Evolutionary conservation across 2,797 vertebrate species (phyloP).

Genomic region (Aldrovandia affinis): DNA sequence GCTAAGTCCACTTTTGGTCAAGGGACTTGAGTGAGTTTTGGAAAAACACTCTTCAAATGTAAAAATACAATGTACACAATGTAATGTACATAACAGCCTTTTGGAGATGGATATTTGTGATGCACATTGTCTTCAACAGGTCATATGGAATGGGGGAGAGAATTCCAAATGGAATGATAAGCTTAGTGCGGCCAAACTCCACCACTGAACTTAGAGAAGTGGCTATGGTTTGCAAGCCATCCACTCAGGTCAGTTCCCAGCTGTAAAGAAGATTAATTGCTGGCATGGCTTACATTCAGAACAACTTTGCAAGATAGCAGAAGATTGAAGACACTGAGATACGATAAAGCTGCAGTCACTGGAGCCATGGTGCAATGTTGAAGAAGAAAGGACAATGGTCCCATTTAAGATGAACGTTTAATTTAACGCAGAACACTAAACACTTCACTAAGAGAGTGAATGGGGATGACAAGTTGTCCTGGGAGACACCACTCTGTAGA

Average conservation of each 20-base stretch:
- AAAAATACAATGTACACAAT: too few relatives aligned
- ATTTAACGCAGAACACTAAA: constrained; percentile 1
- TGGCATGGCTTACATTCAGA: neutral
- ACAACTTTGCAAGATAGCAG: neutral
- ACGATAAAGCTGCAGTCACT: neutral
- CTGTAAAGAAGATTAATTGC: neutral
- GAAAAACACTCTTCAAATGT: too few relatives aligned
- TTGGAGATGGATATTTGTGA: neutral
- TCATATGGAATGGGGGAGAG: neutral
- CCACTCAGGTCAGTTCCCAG: neutral
- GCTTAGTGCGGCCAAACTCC: constrained; percentile 36
- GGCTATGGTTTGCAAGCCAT: neutral
- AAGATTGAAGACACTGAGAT: neutral
- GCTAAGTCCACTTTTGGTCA: too few relatives aligned
- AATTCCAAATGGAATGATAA: too few relatives aligned
- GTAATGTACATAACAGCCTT: neutral
- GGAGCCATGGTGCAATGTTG: neutral
- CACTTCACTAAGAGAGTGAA: constrained; percentile 9
- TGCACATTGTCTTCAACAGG: neutral
- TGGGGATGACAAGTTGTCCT: neutral
- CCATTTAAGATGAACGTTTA: neutral
- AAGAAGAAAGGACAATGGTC: neutral
- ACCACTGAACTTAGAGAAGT: constrained; percentile 30
- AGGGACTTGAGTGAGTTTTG: too few relatives aligned
- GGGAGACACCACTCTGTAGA: neutral